A percentile compares a stretch with the other conserved stretches of the same genome.
Evolutionary conservation across 2,797 vertebrate genomes (phyloP).

Genomic region (Myotis findleyi): DNA sequence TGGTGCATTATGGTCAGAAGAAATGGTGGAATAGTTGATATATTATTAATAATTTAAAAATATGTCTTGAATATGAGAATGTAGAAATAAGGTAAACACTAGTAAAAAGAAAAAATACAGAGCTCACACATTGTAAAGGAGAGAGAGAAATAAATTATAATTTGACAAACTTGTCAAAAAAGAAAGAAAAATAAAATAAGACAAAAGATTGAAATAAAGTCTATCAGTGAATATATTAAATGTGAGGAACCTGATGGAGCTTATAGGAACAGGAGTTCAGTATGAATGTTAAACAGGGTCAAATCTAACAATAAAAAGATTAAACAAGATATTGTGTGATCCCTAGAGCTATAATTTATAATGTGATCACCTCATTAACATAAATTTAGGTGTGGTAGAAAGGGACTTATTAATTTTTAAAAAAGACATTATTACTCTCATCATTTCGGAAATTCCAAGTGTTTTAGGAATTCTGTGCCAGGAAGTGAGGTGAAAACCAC

Average conservation of each 20-base stretch:
- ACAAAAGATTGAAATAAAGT: background rate
- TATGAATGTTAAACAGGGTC: constrained; percentile 54
- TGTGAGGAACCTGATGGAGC: background rate
- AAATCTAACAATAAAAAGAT: constrained; percentile 59
- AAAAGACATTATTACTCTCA: background rate
- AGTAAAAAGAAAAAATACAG: background rate
- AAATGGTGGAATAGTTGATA: background rate
- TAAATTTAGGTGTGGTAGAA: background rate
- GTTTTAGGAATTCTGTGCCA: background rate
- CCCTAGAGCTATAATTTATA: constrained; percentile 62
- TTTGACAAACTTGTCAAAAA: background rate
- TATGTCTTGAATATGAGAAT: background rate
- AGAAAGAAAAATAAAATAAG: background rate
- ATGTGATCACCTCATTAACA: background rate
- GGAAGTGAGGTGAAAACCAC: background rate
- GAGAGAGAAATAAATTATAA: background rate
- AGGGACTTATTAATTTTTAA: background rate
- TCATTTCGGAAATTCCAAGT: background rate
- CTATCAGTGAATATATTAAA: background rate
- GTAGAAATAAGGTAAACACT: background rate
- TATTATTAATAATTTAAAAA: background rate
- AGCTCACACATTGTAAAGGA: background rate
- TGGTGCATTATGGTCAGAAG: background rate
- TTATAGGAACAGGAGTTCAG: background rate
- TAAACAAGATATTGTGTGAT: constrained; percentile 54